Conservation (phyloP, 23 tunicate genomes). For the Ascidia mentula region DNA sequence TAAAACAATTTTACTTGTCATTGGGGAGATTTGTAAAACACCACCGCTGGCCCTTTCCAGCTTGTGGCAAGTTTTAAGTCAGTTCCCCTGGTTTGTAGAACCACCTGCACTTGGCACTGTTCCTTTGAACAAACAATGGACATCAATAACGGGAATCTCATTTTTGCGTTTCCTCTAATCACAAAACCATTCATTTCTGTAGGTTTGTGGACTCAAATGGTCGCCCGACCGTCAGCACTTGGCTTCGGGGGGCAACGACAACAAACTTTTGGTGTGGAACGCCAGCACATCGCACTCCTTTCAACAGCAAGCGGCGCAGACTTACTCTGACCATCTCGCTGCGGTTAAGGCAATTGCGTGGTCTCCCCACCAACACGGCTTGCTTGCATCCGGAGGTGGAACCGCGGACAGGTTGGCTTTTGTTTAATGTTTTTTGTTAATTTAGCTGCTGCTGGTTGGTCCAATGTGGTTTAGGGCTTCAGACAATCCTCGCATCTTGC, state of each 20-base stretch:
- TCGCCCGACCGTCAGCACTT: constrained; percentile 90
- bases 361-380: constrained; percentile 99
- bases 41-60: too few relatives aligned
- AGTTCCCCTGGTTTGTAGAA: too few relatives aligned
- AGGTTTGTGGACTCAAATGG: constrained; percentile 98
- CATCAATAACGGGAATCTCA: background rate
- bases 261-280: constrained; percentile 91
- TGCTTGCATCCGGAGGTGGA: constrained; percentile 96
- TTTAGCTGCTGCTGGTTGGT: background rate
- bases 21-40: too few relatives aligned
- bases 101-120: too few relatives aligned
- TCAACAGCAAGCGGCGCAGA: constrained; percentile 65
- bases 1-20: too few relatives aligned
- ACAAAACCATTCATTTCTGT: background rate
- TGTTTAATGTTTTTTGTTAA: background rate
- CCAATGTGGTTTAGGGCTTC: background rate
- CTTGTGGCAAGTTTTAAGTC: too few relatives aligned
- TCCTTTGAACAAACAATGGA: too few relatives aligned
- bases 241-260: constrained; percentile 98
- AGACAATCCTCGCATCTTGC: too few relatives aligned
- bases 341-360: constrained; percentile 98
- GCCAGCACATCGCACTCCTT: constrained; percentile 59
- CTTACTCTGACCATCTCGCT: constrained; percentile 86
- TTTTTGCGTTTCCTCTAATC: background rate
- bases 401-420: constrained; percentile 84